Evolutionary conservation across 2,113 vertebrate genomes (phyloP), one percentile per base, ranked within the genome.

Genomic region (Marmota monax): DNA sequence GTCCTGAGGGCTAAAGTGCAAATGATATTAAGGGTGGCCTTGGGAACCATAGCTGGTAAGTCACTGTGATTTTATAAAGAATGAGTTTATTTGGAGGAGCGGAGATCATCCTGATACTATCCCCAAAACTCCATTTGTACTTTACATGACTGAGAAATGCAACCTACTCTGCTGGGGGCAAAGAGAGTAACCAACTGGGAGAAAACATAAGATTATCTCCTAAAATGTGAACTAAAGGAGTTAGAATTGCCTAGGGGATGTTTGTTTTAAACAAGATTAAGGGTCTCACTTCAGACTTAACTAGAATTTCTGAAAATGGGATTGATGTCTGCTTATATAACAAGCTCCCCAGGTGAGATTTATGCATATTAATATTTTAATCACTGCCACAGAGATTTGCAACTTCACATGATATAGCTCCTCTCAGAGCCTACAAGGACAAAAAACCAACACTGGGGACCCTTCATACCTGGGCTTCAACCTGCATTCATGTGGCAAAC

Each of bases 251-350:
- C 39, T 79, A 16, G 4, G 58, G 51, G 61, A 53, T 58, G 5
- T 77, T 76, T 96, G 48, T 70, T 58, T 16, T 45, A 88, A 77
- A 80, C 3, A 96, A 95, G 25, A 73, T 84, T 73, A 87, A 88
- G 42, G 61, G 32, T 16, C 69, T 7, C 4, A 72, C 48, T 96
- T 86, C 29, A 58, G 23, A 63, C 16, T 73, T 90, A 70, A 18
- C 88, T 73, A 93, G 83, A 86, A 73, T 94, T 84, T 96, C 63
- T 90, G 3, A n/a, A 90, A 90, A 48, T 70, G 45, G 48, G 6
- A 63, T 61, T 94, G 61, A 83, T 90, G 86, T 32, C 25, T 87
- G 61, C 18, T 72, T 27, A 56, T 51, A 45, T 58, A 34, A 22
- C 37, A 79, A 27, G 10, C 14, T 74, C 29, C 53, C 77, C 39